Base-by-base conservation (phyloP, 2,113 vertebrate species). In the Aspidoscelis tigris region DNA sequence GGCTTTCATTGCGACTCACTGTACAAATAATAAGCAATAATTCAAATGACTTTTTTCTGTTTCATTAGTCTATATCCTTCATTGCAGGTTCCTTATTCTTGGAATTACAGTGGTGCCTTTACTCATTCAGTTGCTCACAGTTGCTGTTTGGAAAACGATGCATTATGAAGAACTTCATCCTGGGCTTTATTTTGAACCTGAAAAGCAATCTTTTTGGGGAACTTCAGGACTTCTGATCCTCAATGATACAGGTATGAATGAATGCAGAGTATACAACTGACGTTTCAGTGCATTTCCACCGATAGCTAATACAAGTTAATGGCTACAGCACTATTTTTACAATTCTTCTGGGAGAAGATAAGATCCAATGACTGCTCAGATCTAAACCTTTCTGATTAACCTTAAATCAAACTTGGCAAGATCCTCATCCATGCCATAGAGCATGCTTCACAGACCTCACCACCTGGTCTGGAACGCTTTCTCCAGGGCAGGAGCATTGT, bases 221-320 rank as follows among this genome's bases (percentile, higher is more conserved):
- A 84, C 90, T 4, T 96, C 96, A 50, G 97, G 96, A 85, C 96
- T 99, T 8, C 94, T 99, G 87, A 91, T 99, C 53, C 87, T 97
- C 92, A 99, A 99, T 91, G 96, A 98, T 47, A 97, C 97, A 92
- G 97, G 98, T 98, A 85, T 96, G 94, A 68, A 61, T 53, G 53
- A 6, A 58, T 1, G 14, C 5, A 58, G 55, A 58, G 14, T 11
- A 14, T 12, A 64, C 85, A 10, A 14, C 33, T 33, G 33, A 33
- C 4, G 14, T 58, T 43, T 55, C 24, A 33, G 24, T 77, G 85
- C 71, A 16, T 58, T 18, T 50, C 61, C 75, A 12, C 78, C 14
- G 55, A 12, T 16, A 14, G 55, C 55, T 58, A 11, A 58, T 58
- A 50, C 47, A 50, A 9, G 8, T 50, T 50, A 50, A 50, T 50